These are phyloP conservation scores for Panthera leo DNA, from an alignment of 2,113 vertebrate genomes.

Conservation along the genomic window DNA sequence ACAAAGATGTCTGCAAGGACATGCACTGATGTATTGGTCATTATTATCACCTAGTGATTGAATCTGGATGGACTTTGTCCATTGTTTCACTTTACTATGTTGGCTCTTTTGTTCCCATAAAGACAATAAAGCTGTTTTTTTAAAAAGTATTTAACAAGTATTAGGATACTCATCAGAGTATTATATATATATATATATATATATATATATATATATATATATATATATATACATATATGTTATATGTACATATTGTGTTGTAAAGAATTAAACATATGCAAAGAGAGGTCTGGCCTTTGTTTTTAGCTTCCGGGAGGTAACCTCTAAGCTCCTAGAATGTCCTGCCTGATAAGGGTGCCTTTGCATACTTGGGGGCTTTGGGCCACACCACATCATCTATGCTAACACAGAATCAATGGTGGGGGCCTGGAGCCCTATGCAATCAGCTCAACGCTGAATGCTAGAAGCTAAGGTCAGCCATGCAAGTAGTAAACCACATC, in stretches of 20 bases:
- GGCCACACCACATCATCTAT: background rate
- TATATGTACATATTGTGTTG: background rate
- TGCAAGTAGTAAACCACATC: background rate
- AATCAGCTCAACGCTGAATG: background rate
- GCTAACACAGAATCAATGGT: background rate
- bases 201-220: background rate
- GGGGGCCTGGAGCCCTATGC: background rate
- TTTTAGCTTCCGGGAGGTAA: background rate
- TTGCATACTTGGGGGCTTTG: background rate
- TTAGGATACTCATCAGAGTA: background rate
- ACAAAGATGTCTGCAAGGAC: background rate
- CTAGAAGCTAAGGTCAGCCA: background rate
- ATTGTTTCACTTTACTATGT: background rate
- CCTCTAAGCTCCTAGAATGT: background rate
- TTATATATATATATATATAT: background rate
- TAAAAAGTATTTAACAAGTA: background rate
- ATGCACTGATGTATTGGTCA: background rate
- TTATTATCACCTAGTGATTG: background rate
- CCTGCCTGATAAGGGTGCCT: background rate
- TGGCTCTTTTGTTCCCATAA: slow-evolving; percentile 17
- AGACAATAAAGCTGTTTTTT: background rate
- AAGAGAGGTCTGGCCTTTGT: background rate
- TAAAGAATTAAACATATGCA: background rate
- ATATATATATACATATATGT: too few species aligned
- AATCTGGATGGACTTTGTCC: background rate